These are phyloP conservation scores for Sceliomorpha sp. DNA, from an alignment of 2,888 invertebrate species.

Conservation along the genomic window DNA sequence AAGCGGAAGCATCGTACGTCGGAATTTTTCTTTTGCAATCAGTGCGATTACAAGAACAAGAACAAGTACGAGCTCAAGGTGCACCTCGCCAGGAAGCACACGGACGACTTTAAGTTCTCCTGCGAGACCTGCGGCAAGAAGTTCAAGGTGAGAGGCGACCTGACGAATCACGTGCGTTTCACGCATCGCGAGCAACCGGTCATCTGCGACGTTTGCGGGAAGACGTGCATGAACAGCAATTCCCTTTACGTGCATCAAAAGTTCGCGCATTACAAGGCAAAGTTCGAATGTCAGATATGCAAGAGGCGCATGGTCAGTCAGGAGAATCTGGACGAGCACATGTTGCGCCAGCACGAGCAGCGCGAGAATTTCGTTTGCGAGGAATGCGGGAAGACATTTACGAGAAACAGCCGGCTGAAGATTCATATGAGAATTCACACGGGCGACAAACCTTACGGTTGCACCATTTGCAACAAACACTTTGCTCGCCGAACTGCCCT, in stretches of 20 bases:
- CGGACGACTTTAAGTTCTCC: constrained; percentile 62
- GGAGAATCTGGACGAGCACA: constrained; percentile 79
- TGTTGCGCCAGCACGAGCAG: constrained; percentile 75
- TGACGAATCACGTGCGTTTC: constrained; percentile 71
- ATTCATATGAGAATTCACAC: constrained; percentile 78
- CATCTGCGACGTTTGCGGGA: constrained; percentile 73
- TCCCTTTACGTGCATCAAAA: constrained; percentile 73
- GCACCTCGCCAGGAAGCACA: constrained; percentile 68
- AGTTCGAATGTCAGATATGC: constrained; percentile 76
- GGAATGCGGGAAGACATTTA: constrained; percentile 76
- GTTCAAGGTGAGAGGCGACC: constrained; percentile 73
- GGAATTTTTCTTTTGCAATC: constrained; percentile 62
- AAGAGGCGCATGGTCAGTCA: constrained; percentile 79
- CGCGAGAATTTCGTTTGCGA: constrained; percentile 78
- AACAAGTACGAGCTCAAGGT: constrained; percentile 71
- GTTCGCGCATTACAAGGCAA: constrained; percentile 75
- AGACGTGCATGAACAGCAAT: constrained; percentile 72
- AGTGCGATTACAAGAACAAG: constrained; percentile 69
- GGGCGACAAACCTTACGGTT: constrained; percentile 73
- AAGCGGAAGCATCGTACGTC: constrained; percentile 68
- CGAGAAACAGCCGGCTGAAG: constrained; percentile 72
- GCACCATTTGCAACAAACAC: constrained; percentile 71
- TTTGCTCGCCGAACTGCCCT: constrained; percentile 74
- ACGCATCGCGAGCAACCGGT: constrained; percentile 72
- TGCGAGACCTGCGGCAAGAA: constrained; percentile 67